Base-by-base conservation (phyloP, 2,113 vertebrate genomes). In the Phocoena sinus region DNA sequence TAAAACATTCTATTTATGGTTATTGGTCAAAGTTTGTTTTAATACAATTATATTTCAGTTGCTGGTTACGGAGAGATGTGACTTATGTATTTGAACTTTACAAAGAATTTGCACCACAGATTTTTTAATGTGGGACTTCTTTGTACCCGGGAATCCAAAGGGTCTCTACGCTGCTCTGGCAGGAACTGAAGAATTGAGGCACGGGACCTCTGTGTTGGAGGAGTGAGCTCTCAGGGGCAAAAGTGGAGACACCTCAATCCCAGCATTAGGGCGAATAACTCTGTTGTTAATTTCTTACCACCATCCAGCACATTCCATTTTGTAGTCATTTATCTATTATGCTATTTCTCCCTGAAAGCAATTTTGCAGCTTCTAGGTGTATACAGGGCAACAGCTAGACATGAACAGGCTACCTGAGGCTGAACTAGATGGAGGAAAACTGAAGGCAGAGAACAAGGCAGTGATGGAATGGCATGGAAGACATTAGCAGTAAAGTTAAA, bases 1-100 rank as follows among this genome's bases (percentile, higher is more conserved):
- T 83, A 89, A 89, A 97, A 82, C 5, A 33, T 85, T 89, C 91
- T 70, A 41, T 67, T 92, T 63, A 62, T 80, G 33, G 6, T 81
- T 44, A n/a, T 67, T 41, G 8, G 36, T 95, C 50, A 50, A 80
- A 84, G 8, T 70, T 83, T 96, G 23, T 74, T 68, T 76, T 93
- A 56, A 33, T 50, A 26, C 31, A 70, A 70, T 44, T 83, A 20
- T 15, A 86, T 71, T 93, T 79, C 38, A 36, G 17, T 89, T 89
- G 36, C 67, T 82, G 79, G 10, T 33, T 65, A 44, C 8, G 4
- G 41, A 95, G 50, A 58, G 60, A 68, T 47, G 33, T 31, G 62
- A 76, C 31, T 23, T 83, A 50, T 10, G 47, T 95, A 44, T 50
- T 65, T 31, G 26, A 95, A 25, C 44, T 89, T 65, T 38, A 65